Conservation (phyloP, 2,888 invertebrate species). For the Crocallis elinguaria region DNA sequence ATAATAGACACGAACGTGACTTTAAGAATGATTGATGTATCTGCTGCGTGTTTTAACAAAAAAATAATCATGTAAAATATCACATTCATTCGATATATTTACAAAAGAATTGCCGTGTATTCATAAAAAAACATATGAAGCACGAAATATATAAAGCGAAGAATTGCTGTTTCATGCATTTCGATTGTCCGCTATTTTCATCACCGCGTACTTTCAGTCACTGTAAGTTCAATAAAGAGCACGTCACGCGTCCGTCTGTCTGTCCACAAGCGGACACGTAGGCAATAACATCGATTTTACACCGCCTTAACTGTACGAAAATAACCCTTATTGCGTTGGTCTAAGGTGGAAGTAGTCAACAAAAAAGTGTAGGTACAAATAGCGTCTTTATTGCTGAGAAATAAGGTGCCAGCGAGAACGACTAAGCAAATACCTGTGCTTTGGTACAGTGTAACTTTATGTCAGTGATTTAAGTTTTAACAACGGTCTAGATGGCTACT, state of each 20-base stretch:
- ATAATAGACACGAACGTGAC: too few relatives aligned
- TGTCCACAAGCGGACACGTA: slow-evolving; percentile 58
- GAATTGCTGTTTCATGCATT: slow-evolving; percentile 15
- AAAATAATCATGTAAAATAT: too few relatives aligned
- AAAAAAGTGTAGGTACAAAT: slow-evolving; percentile 3
- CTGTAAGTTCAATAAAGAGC: slow-evolving; percentile 62
- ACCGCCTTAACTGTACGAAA: slow-evolving; percentile 33
- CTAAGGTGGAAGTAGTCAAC: slow-evolving; percentile 16
- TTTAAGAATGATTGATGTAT: too few relatives aligned
- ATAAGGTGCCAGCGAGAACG: slow-evolving; percentile 22
- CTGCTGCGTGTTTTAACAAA: too few relatives aligned
- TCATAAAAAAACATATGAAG: too few relatives aligned
- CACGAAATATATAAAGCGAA: neutral
- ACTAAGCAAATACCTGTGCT: slow-evolving; percentile 49
- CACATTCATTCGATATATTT: too few relatives aligned
- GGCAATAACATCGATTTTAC: slow-evolving; percentile 59
- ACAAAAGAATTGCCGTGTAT: too few relatives aligned
- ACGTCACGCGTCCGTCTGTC: slow-evolving; percentile 51
- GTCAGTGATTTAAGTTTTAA: neutral
- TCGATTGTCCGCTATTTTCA: slow-evolving; percentile 28
- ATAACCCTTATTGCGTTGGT: slow-evolving; percentile 19
- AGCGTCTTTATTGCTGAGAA: slow-evolving; percentile 2
- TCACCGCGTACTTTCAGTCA: slow-evolving; percentile 39
- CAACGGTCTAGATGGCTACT: neutral
- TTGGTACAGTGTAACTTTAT: neutral